Percentiles rank a stretch among this genome's conserved stretches.
phyloP scores from a whole-genome alignment of 2,888 invertebrate species.

The Nomada goodeniana region DNA sequence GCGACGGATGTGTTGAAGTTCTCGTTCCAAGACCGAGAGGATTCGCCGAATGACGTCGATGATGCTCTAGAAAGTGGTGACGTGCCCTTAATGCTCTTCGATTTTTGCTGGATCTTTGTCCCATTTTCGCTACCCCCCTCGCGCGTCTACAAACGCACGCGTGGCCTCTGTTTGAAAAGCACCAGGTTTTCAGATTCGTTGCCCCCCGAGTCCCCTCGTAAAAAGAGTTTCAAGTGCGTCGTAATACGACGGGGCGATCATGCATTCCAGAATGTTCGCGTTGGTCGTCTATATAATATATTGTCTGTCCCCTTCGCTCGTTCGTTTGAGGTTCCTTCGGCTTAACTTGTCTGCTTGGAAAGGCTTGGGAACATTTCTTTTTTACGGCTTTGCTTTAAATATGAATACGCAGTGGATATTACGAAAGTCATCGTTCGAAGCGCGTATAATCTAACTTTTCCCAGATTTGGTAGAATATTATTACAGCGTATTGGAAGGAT shows the following conservation, averaged over 20 bases:
- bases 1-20: background rate
- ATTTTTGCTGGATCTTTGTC: conserved; percentile 45
- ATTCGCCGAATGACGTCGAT: conserved; percentile 19
- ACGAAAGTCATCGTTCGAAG: no score
- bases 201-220: conserved; percentile 26
- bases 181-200: conserved; percentile 32
- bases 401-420: no score
- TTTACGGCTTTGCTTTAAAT: background rate
- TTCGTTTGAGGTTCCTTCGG: conserved; percentile 4
- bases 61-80: background rate
- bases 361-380: background rate
- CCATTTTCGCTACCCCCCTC: conserved; percentile 20
- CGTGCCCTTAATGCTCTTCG: conserved; percentile 33
- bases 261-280: conserved; percentile 37
- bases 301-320: background rate
- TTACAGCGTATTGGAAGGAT: no score
- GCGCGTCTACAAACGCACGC: conserved; percentile 32
- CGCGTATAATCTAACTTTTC: no score
- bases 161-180: conserved; percentile 19
- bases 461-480: no score
- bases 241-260: conserved; percentile 44
- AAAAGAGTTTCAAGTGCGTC: conserved; percentile 49
- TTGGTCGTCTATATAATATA: conserved; percentile 40
- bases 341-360: background rate
- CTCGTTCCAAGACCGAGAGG: background rate